Evolutionary conservation across 1,140 invertebrate species (phyloP).

Genomic region (Drosophila cardini): DNA sequence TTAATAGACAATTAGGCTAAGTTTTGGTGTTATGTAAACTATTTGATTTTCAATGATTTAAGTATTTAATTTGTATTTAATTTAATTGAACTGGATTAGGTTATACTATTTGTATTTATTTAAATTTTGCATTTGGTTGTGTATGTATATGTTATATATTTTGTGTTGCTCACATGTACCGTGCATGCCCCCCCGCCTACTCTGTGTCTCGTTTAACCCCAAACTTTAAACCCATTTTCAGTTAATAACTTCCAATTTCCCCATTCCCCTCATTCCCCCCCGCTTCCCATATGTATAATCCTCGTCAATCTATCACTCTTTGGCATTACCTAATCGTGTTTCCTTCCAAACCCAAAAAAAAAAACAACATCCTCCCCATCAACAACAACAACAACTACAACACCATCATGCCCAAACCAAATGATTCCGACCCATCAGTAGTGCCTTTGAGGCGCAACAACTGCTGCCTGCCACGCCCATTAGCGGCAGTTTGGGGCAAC

Average conservation of each 20-base stretch:
- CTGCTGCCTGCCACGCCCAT: conserved; percentile 47
- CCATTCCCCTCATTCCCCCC: not conserved
- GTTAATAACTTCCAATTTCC: not conserved
- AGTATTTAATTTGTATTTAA: conserved; percentile 34
- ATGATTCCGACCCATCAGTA: conserved; percentile 37
- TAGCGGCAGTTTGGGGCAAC: conserved; percentile 42
- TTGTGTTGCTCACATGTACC: conserved; percentile 21
- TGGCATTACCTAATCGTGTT: conserved; percentile 23
- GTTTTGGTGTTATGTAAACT: conserved; percentile 22
- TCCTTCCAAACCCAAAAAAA: conserved; percentile 25
- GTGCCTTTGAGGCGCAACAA: conserved; percentile 59
- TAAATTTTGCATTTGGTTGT: conserved; percentile 8
- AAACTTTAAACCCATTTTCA: not conserved
- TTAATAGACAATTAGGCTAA: conserved; percentile 26
- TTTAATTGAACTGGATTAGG: conserved; percentile 8
- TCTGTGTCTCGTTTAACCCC: conserved; percentile 10
- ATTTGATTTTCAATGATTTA: not conserved
- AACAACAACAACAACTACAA: conserved; percentile 1
- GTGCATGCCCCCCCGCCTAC: conserved; percentile 15
- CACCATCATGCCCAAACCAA: conserved; percentile 16
- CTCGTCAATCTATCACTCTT: conserved; percentile 15
- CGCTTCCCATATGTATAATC: conserved; percentile 4
- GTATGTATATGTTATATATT: conserved; percentile 32
- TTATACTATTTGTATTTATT: conserved; percentile 1
- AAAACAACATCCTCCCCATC: not conserved